These are phyloP conservation scores for Chrysocyon brachyurus DNA, from an alignment of 2,797 vertebrate species.

Conservation along the genomic window DNA sequence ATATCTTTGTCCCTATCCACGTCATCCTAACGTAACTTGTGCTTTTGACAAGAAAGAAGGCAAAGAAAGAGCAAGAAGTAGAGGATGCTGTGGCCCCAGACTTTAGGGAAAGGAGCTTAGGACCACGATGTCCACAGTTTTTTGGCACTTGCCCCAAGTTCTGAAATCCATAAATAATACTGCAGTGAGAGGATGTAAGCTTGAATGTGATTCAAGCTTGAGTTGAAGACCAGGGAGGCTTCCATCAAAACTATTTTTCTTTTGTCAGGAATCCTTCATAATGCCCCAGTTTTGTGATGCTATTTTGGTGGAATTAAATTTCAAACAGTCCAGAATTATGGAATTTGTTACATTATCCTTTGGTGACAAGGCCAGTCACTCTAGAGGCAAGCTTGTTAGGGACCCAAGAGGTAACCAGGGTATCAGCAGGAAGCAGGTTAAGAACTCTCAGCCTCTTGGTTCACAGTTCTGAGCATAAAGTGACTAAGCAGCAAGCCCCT, in stretches of 20 bases:
- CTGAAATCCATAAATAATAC: background rate
- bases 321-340: background rate
- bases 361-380: background rate
- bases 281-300: constrained; percentile 2
- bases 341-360: background rate
- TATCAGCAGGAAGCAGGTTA: background rate
- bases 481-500: background rate
- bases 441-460: background rate
- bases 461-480: background rate
- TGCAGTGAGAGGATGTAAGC: background rate
- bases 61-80: constrained; percentile 18
- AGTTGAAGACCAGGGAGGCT: background rate
- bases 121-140: background rate
- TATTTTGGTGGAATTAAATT: constrained; percentile 47
- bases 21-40: background rate
- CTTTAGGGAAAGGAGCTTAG: background rate
- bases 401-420: background rate
- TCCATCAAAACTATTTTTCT: constrained; percentile 1
- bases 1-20: background rate
- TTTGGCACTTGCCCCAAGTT: background rate
- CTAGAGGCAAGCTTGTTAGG: background rate
- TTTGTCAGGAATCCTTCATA: constrained; percentile 42
- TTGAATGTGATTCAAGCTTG: background rate
- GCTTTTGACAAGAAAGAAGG: background rate
- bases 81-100: background rate